Percentiles rank a stretch among this genome's conserved stretches.
Evolutionary conservation across 1,140 invertebrate genomes (phyloP).

Genomic region (Nylanderia fulva): DNA sequence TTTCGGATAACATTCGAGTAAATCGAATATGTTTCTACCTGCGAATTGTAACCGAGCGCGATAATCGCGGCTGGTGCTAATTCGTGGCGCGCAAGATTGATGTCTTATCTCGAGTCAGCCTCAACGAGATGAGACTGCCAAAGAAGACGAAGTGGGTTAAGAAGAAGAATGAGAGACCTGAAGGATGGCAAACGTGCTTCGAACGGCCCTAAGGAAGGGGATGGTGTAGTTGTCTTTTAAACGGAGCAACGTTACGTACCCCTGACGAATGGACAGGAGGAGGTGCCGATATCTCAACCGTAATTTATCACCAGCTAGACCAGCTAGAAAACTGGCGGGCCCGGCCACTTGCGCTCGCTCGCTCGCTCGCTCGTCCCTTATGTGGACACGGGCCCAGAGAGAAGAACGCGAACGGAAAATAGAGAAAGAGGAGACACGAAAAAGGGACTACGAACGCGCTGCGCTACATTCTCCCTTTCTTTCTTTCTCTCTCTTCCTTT

Average conservation of each 20-base stretch:
- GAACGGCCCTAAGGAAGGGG: neutral
- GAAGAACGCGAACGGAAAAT: slow-evolving; percentile 63
- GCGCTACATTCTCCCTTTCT: neutral
- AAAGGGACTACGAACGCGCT: slow-evolving; percentile 52
- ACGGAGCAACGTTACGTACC: slow-evolving; percentile 70
- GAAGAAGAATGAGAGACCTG: slow-evolving; percentile 54
- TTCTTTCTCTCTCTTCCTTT: neutral
- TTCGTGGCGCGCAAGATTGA: slow-evolving; percentile 68
- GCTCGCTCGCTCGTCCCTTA: neutral
- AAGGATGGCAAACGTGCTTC: slow-evolving; percentile 37
- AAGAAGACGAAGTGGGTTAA: slow-evolving; percentile 66
- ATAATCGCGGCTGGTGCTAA: slow-evolving; percentile 52
- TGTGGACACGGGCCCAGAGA: slow-evolving; percentile 65
- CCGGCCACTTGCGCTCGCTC: slow-evolving; percentile 29
- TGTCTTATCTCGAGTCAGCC: slow-evolving; percentile 61
- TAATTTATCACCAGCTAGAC: slow-evolving; percentile 82
- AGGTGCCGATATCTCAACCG: slow-evolving; percentile 82
- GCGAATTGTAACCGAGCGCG: slow-evolving; percentile 11
- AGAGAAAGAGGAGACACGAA: slow-evolving; percentile 70
- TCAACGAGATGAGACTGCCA: slow-evolving; percentile 63
- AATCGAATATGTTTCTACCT: slow-evolving; percentile 9
- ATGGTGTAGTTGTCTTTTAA: slow-evolving; percentile 76
- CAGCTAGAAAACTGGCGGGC: slow-evolving; percentile 67
- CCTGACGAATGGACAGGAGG: slow-evolving; percentile 79
- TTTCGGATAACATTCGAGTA: neutral